phyloP scores from a whole-genome alignment of 2,113 vertebrate genomes.

The Suncus etruscus region DNA sequence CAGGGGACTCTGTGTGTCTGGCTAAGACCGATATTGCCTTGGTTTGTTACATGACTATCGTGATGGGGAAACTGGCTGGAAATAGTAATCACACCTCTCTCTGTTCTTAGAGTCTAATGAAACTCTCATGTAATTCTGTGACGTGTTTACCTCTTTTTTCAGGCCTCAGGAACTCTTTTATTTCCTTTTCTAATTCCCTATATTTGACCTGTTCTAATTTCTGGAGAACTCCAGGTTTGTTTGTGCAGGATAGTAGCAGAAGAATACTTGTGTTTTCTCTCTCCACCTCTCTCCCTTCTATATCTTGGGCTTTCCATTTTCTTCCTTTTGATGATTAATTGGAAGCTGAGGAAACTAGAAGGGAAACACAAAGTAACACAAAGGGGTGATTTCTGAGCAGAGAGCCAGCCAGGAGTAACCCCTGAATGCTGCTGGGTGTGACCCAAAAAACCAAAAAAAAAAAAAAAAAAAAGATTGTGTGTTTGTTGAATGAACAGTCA shows the following conservation, averaged over 20 bases:
- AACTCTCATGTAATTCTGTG: too few species aligned
- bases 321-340: conserved; percentile 41
- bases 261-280: too few species aligned
- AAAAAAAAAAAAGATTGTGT: not conserved
- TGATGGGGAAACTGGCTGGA: conserved; percentile 89
- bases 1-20: conserved; percentile 90
- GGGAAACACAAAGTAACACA: too few species aligned
- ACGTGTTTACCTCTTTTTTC: too few species aligned
- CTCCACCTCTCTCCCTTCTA: not conserved
- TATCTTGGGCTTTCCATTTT: conserved; percentile 63
- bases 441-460: too few species aligned
- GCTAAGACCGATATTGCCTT: conserved; percentile 90
- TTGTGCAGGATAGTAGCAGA: conserved; percentile 33
- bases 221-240: conserved; percentile 70
- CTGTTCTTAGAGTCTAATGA: conserved; percentile 87
- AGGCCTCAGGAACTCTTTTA: too few species aligned
- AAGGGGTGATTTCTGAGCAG: too few species aligned
- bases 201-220: conserved; percentile 57
- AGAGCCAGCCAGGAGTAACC: too few species aligned
- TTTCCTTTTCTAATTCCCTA: too few species aligned
- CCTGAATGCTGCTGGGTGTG: too few species aligned
- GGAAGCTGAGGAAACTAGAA: too few species aligned
- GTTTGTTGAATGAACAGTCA: not conserved
- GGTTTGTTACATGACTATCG: conserved; percentile 91
- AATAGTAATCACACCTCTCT: conserved; percentile 86